Percentiles rank a stretch among this genome's conserved stretches.
Conservation (phyloP, 2,113 vertebrate genomes). For the Axis porcinus region DNA sequence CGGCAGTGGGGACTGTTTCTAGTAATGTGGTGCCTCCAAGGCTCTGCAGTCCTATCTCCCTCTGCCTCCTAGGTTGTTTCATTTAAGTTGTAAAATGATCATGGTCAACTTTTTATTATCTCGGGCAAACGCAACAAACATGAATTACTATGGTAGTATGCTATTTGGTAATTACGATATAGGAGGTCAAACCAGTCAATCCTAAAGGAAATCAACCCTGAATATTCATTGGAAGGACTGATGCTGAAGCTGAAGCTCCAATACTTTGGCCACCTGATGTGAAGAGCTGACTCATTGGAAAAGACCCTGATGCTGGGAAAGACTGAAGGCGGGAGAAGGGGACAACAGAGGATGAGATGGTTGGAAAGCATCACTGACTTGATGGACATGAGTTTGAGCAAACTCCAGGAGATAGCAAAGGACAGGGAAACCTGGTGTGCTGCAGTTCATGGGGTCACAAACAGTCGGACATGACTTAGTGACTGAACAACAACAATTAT, state of each 20-base stretch:
- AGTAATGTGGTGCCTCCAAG: neutral
- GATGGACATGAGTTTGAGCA: neutral
- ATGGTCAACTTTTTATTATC: neutral
- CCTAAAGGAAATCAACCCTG: neutral
- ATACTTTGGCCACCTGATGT: neutral
- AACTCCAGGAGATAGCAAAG: neutral
- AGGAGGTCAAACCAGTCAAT: neutral
- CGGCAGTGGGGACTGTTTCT: rapidly evolving
- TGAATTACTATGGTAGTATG: neutral
- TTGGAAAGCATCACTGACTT: neutral
- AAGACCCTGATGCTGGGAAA: neutral
- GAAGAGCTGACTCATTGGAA: neutral
- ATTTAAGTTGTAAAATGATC: neutral
- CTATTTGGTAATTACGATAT: neutral
- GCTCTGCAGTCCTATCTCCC: neutral
- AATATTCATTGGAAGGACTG: neutral
- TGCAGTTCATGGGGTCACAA: neutral
- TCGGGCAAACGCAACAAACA: neutral
- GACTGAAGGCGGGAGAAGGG: neutral
- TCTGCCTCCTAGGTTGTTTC: neutral
- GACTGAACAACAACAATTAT: neutral
- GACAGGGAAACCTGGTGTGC: neutral
- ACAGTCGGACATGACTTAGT: neutral
- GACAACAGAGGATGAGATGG: neutral
- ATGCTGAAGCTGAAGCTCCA: neutral